Conservation (phyloP, 2,797 vertebrate genomes). For the Acrossocheilus fasciatus region DNA sequence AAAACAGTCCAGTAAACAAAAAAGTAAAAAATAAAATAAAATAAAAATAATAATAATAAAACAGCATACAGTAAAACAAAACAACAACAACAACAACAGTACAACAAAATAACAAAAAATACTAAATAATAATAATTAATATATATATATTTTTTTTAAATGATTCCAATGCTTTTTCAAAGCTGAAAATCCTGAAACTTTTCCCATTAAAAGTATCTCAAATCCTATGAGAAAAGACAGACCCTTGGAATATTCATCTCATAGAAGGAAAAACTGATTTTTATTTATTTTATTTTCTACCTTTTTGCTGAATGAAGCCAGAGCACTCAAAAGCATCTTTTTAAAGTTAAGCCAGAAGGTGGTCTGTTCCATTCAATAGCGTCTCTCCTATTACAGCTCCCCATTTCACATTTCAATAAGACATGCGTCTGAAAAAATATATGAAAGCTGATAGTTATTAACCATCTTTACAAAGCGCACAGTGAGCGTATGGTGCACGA, state of each 20-base stretch:
- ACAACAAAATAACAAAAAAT: not conserved
- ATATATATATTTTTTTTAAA: not conserved
- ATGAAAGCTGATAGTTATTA: constrained; percentile 50
- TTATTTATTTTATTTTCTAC: constrained; percentile 24
- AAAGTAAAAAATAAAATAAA: not conserved
- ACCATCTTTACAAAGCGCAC: constrained; percentile 26
- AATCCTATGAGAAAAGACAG: not conserved
- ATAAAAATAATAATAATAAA: no score
- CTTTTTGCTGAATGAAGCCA: constrained; percentile 9
- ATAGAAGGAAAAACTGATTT: not conserved
- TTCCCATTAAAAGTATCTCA: constrained; percentile 11
- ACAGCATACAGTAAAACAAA: no score
- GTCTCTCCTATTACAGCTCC: constrained; percentile 29
- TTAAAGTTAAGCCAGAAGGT: constrained; percentile 16
- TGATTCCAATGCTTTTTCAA: not conserved
- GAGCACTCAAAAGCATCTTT: constrained; percentile 34
- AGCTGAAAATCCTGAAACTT: constrained; percentile 11
- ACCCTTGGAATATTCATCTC: not conserved
- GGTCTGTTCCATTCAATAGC: constrained; percentile 31
- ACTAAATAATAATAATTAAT: not conserved
- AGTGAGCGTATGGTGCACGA: not conserved
- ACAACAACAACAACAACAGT: not conserved
- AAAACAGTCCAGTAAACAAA: no score
- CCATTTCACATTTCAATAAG: constrained; percentile 32
- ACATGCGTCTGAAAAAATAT: constrained; percentile 19